Percentiles rank a stretch among this genome's conserved stretches.
phyloP scores from a whole-genome alignment of 2,888 invertebrate genomes.

The Pollenia labialis region DNA sequence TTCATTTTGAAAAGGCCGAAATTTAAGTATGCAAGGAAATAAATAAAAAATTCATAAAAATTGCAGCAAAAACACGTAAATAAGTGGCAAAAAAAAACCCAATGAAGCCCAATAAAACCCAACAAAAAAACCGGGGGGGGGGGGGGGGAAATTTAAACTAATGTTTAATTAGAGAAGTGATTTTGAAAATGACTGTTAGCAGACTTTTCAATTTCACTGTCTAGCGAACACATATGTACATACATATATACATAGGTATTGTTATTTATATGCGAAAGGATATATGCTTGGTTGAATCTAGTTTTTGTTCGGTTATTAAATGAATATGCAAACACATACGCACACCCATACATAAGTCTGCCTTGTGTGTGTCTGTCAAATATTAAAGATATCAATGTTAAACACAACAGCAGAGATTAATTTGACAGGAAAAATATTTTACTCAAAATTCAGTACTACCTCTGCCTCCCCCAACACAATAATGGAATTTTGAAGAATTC shows the following conservation, averaged over 20 bases:
- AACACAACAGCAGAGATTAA: constrained; percentile 33
- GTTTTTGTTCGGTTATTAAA: constrained; percentile 28
- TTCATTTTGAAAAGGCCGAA: too few relatives aligned
- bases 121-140: too few relatives aligned
- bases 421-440: constrained; percentile 51
- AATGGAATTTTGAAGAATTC: constrained; percentile 10
- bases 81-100: too few relatives aligned
- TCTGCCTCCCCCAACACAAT: not conserved
- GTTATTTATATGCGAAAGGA: constrained; percentile 41
- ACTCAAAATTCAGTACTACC: not conserved
- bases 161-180: too few relatives aligned
- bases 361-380: constrained; percentile 43
- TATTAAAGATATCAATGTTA: constrained; percentile 52
- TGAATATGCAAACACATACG: constrained; percentile 56
- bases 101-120: too few relatives aligned
- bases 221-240: not conserved
- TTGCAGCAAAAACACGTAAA: too few relatives aligned
- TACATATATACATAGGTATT: not conserved
- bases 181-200: not conserved
- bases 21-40: too few relatives aligned
- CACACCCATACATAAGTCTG: not conserved
- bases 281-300: constrained; percentile 68
- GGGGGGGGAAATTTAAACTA: too few relatives aligned
- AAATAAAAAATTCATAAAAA: too few relatives aligned
- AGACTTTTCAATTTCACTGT: constrained; percentile 25